Percentiles rank a stretch among this genome's conserved stretches.
Conservation (phyloP, 2,113 vertebrate genomes). For the Tragelaphus scriptus region DNA sequence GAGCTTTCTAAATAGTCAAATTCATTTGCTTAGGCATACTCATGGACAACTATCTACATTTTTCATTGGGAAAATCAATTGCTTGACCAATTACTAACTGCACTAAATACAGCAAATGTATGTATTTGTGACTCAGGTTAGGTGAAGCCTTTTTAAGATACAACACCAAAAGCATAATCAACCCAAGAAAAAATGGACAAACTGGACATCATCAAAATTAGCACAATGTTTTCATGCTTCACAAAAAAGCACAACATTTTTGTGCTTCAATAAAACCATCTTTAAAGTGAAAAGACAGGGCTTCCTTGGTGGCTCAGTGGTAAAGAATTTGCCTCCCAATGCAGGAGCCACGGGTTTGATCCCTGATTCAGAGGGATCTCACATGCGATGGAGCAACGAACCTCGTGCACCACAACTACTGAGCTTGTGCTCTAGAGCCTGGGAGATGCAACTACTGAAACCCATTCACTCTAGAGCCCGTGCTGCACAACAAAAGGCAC, state of each 20-base stretch:
- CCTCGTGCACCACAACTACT: not conserved
- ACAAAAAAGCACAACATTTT: not conserved
- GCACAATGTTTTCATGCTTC: not conserved
- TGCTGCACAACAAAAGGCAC: not conserved
- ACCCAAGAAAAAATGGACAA: not conserved
- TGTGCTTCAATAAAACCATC: not conserved
- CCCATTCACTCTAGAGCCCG: not conserved
- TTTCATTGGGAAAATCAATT: not conserved
- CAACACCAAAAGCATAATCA: not conserved
- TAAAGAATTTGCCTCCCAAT: not conserved
- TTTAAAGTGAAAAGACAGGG: not conserved
- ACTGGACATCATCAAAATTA: not conserved
- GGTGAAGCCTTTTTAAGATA: not conserved
- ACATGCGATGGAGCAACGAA: not conserved
- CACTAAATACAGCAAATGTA: not conserved
- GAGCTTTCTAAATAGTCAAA: not conserved
- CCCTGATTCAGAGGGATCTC: not conserved
- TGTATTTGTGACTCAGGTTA: not conserved
- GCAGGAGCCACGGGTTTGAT: not conserved
- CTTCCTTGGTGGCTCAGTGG: not conserved
- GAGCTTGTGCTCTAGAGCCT: too few species aligned
- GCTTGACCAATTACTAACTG: not conserved
- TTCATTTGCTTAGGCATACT: not conserved
- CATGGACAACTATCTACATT: not conserved
- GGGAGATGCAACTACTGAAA: rapidly evolving